Conservation (phyloP, 1,140 invertebrate genomes). For the Aphelinus atriplicis region DNA sequence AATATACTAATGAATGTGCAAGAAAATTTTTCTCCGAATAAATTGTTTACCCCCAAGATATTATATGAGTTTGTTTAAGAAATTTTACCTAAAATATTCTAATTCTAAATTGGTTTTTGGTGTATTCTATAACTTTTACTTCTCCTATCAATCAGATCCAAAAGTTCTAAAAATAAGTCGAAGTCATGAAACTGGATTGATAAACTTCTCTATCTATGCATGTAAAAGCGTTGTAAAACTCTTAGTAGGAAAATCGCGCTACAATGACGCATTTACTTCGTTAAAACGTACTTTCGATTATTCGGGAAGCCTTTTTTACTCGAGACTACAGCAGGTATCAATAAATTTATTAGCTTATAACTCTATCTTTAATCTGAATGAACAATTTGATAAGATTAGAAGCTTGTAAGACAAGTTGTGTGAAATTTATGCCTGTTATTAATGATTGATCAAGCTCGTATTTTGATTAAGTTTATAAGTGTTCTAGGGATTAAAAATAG, state of each 20-base stretch:
- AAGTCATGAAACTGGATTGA: slow-evolving; percentile 6
- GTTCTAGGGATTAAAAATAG: slow-evolving; percentile 3
- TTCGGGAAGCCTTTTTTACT: slow-evolving; percentile 21
- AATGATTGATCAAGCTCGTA: slow-evolving; percentile 30
- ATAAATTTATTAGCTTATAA: background rate
- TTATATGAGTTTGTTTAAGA: background rate
- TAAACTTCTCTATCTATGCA: slow-evolving; percentile 16
- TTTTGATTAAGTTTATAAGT: slow-evolving; percentile 25
- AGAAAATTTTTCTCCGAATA: too few relatives aligned
- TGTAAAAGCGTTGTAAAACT: slow-evolving; percentile 35
- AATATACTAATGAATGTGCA: too few relatives aligned
- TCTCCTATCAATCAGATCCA: background rate
- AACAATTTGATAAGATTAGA: slow-evolving; percentile 9
- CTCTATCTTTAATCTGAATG: slow-evolving; percentile 7
- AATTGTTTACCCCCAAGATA: too few relatives aligned
- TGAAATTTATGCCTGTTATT: slow-evolving; percentile 11
- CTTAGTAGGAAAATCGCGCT: slow-evolving; percentile 7
- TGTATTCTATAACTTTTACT: background rate
- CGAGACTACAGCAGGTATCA: too few relatives aligned
- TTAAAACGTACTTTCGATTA: slow-evolving; percentile 31
- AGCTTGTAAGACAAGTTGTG: background rate
- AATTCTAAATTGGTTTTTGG: slow-evolving; percentile 14
- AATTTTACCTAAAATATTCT: slow-evolving; percentile 29
- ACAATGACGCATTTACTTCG: background rate
- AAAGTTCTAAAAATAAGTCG: slow-evolving; percentile 13